phyloP scores from a whole-genome alignment of 2,113 vertebrate species.

The Oenanthe oenanthe region DNA sequence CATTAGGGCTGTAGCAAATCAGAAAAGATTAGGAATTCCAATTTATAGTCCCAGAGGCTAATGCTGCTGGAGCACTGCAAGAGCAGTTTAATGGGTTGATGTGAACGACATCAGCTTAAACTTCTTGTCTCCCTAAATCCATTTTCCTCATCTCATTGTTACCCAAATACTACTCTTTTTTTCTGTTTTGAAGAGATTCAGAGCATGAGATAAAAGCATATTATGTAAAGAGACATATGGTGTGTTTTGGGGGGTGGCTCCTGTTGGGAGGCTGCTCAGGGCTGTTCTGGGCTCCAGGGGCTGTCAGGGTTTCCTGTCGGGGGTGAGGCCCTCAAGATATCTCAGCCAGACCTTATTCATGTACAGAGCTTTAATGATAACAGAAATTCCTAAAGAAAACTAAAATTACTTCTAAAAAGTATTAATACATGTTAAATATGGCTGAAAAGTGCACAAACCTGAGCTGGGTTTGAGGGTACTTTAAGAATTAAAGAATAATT shows the following conservation, averaged over 20 bases:
- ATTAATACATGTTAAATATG: not conserved
- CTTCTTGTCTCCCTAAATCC: not conserved
- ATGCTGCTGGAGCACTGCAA: not conserved
- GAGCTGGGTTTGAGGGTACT: fast-evolving
- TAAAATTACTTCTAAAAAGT: not conserved
- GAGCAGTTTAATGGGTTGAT: not conserved
- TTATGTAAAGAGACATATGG: not conserved
- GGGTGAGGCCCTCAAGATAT: not conserved
- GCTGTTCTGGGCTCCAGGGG: not conserved
- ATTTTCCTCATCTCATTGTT: not conserved
- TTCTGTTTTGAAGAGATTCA: not conserved
- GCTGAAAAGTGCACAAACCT: not conserved
- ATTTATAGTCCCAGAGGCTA: not conserved
- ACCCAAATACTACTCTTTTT: not conserved
- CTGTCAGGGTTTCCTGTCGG: not conserved
- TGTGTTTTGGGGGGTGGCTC: not conserved
- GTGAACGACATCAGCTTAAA: not conserved
- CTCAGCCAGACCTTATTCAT: not conserved
- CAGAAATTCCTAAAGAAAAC: not conserved
- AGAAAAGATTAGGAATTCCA: not conserved
- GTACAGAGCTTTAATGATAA: not conserved
- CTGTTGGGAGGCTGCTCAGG: not conserved
- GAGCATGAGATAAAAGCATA: not conserved
- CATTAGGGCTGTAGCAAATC: not conserved
- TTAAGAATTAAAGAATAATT: not conserved